Base-by-base conservation (phyloP, 2,888 invertebrate genomes). In the Alviniconcha strummeri region DNA sequence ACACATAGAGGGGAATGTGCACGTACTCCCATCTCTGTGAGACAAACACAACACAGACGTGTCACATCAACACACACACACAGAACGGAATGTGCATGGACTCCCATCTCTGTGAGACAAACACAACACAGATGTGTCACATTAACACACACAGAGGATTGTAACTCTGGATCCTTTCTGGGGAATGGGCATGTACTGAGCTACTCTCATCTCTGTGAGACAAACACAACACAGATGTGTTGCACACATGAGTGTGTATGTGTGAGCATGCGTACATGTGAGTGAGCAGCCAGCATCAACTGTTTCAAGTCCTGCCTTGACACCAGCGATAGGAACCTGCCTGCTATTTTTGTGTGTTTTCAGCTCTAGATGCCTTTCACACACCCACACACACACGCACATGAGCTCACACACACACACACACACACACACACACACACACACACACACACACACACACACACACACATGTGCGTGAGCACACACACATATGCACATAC, bases 91-190 rank as follows among this genome's bases (percentile, higher is more conserved):
- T 15, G 54, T 13, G 13, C 52, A 52, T 17, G 54, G 4, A 36
- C 36, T 36, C 36, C 36, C 36, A 36, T 36, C 36, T 36, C 36
- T 36, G 36, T 36, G 36, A 36, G 36, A 36, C 36, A 36, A 36
- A 3, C 36, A 36, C 36, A 36, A 36, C 36, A 36, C 36, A 36
- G n/a, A 36, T 3, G 36, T 3, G 36, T 36, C 36, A 36, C 36
- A 36, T 36, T 3, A 36, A 36, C 71, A 71, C 71, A 11, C 11
- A 71, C 71, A 71, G 94, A 0, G 97, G 97, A 78, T 95, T 94
- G 93, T 99, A 96, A 96, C 98, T 98, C 92, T n/a, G 99, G 99
- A 93, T 98, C 97, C 99, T 99, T 9, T 80, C n/a, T 80, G 36
- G 36, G 36, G 36, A 36, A 36, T 36, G 36, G 36, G 36, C 36